phyloP scores from a whole-genome alignment of 2,888 invertebrate species.

The Eupithecia vulgata region DNA sequence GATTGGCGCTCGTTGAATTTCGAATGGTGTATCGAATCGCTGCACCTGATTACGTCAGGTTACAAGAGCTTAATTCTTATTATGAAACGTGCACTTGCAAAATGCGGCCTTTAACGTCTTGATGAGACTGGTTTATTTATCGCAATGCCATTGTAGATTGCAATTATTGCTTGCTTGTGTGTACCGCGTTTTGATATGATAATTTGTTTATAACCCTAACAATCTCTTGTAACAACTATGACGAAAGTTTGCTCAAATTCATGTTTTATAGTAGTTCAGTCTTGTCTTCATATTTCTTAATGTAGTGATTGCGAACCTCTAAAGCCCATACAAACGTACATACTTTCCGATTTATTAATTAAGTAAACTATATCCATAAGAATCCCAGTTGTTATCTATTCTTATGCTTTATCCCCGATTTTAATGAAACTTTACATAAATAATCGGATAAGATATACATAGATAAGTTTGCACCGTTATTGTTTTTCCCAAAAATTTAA shows the following conservation, averaged over 20 bases:
- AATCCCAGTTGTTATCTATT: no score
- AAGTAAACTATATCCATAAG: no score
- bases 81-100: slow-evolving; percentile 66
- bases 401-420: no score
- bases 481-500: no score
- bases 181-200: not conserved
- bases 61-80: slow-evolving; percentile 47
- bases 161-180: slow-evolving; percentile 27
- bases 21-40: slow-evolving; percentile 56
- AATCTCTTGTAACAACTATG: not conserved
- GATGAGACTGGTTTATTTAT: slow-evolving; percentile 52
- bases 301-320: no score
- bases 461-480: no score
- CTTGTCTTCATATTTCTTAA: not conserved
- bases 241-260: not conserved
- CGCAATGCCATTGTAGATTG: slow-evolving; percentile 24
- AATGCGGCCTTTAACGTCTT: slow-evolving; percentile 47
- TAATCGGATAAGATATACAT: no score
- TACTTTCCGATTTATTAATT: no score
- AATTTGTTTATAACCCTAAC: not conserved
- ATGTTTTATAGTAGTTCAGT: not conserved
- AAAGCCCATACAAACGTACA: no score
- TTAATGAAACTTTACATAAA: no score
- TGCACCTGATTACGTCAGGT: slow-evolving; percentile 57
- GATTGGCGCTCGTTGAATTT: slow-evolving; percentile 56